Evolutionary conservation across 2,113 vertebrate genomes (phyloP).

Genomic region (Trogon melanurus): DNA sequence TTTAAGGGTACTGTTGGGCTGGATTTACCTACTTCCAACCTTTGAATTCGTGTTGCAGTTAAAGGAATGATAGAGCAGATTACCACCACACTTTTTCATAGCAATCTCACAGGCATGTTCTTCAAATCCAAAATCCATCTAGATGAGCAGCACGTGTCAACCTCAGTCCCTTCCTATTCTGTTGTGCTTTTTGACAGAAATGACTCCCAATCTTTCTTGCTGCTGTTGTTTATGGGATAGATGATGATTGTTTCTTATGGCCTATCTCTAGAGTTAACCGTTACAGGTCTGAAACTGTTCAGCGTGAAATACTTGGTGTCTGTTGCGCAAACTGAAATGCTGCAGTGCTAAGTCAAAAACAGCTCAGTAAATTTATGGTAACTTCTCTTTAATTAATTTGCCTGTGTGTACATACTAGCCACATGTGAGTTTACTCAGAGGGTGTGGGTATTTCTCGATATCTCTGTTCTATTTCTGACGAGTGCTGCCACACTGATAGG

Average conservation of each 20-base stretch:
- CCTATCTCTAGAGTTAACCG: neutral
- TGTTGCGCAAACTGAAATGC: neutral
- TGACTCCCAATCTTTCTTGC: neutral
- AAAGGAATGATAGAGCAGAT: neutral
- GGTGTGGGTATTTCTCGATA: neutral
- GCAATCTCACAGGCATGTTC: neutral
- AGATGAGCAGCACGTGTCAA: neutral
- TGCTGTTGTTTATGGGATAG: neutral
- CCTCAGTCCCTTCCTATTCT: neutral
- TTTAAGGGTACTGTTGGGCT: neutral
- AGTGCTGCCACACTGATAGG: neutral
- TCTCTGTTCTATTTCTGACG: conserved; percentile 29
- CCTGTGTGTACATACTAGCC: neutral
- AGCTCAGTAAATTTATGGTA: neutral
- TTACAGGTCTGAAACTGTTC: neutral
- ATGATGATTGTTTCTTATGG: neutral
- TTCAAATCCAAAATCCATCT: neutral
- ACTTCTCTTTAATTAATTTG: neutral
- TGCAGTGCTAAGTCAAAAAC: neutral
- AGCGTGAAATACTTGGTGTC: neutral
- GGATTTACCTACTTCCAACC: neutral
- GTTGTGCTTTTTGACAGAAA: neutral
- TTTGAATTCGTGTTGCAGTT: neutral
- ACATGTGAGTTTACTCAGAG: neutral
- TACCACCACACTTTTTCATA: neutral